These are phyloP conservation scores for Melitaea cinxia DNA, from an alignment of 1,140 invertebrate species.

Conservation along the genomic window DNA sequence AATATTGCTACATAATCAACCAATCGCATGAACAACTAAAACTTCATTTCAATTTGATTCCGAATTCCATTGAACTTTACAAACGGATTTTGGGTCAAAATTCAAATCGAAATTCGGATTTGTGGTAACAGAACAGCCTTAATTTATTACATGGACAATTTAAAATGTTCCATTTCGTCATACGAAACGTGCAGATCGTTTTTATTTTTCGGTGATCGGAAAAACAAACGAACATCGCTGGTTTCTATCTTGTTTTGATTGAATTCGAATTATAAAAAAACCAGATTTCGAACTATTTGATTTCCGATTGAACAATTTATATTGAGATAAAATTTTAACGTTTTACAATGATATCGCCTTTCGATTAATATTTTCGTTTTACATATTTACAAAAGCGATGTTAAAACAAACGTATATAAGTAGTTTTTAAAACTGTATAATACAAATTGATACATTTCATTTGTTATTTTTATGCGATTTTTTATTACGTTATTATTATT, in stretches of 20 bases:
- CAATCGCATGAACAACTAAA: neutral
- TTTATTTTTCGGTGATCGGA: neutral
- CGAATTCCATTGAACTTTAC: conserved; percentile 15
- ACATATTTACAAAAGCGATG: no score
- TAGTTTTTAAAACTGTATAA: no score
- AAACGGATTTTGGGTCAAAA: conserved; percentile 19
- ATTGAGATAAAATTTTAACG: conserved; percentile 2
- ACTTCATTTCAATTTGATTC: neutral
- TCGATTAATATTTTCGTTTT: neutral
- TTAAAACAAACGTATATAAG: no score
- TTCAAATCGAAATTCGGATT: conserved; percentile 29
- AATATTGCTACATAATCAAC: no score
- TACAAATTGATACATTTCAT: no score
- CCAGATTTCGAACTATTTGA: conserved; percentile 5
- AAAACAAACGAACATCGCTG: conserved; percentile 8
- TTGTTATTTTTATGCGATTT: no score
- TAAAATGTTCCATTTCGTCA: conserved; percentile 1
- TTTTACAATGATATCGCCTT: neutral
- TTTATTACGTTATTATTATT: no score
- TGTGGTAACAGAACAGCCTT: conserved; percentile 27
- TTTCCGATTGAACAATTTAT: conserved; percentile 17
- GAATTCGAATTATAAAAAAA: conserved; percentile 15
- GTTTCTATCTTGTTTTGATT: conserved; percentile 12
- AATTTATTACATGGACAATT: conserved; percentile 23
- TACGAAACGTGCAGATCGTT: neutral